Percentiles rank a stretch among this genome's conserved stretches.
Evolutionary conservation across 2,888 invertebrate genomes (phyloP).

Genomic region (Rhaphigaster nebulosa): DNA sequence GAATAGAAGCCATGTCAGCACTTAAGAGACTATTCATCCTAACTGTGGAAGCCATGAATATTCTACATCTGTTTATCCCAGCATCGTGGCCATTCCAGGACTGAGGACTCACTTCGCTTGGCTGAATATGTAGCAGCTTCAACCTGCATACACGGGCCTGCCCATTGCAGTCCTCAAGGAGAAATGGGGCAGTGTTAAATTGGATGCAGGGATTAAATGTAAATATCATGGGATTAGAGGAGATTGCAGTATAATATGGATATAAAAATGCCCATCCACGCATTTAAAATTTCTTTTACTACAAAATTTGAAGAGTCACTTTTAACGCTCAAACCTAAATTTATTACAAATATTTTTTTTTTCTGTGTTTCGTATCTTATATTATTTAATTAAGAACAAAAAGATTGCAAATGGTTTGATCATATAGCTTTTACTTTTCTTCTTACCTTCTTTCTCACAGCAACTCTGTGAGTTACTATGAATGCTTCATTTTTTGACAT

Average conservation of each 20-base stretch:
- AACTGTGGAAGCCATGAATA: constrained; percentile 23
- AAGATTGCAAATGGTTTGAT: too few relatives aligned
- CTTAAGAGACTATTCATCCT: constrained; percentile 24
- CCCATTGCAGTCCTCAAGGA: neutral
- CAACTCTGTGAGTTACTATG: too few relatives aligned
- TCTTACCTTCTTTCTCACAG: too few relatives aligned
- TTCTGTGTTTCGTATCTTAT: too few relatives aligned
- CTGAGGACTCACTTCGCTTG: neutral
- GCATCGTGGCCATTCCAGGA: neutral
- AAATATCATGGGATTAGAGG: neutral
- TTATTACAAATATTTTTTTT: too few relatives aligned
- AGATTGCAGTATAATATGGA: neutral
- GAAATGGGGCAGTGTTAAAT: neutral
- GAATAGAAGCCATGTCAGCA: constrained; percentile 8
- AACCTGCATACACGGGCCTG: neutral
- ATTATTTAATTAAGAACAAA: too few relatives aligned
- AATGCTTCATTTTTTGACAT: too few relatives aligned
- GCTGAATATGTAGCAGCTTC: neutral
- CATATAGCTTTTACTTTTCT: too few relatives aligned
- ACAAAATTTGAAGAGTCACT: too few relatives aligned
- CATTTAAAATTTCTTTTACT: too few relatives aligned
- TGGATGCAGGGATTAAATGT: neutral
- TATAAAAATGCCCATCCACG: neutral
- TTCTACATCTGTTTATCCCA: constrained; percentile 24
- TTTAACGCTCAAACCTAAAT: too few relatives aligned